Conservation (phyloP, 2,797 vertebrate genomes). For the Australoheros facetus region DNA sequence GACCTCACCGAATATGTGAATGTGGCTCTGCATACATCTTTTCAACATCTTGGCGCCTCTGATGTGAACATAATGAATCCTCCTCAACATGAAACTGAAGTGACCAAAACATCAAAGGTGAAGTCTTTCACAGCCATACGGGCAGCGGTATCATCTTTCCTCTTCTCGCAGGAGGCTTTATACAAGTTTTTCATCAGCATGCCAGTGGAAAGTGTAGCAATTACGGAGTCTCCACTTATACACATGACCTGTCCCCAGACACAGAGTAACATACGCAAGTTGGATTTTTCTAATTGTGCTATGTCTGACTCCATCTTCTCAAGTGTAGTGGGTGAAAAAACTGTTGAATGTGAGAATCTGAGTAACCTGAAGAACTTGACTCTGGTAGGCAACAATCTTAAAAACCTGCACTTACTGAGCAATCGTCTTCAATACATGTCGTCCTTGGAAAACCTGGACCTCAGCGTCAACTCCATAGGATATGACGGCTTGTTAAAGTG, state of each 20-base stretch:
- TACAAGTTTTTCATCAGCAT: conserved; percentile 85
- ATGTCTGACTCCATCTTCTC: conserved; percentile 86
- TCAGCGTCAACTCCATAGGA: conserved; percentile 84
- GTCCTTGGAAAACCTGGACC: conserved; percentile 82
- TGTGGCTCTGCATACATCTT: conserved; percentile 68
- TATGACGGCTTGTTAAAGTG: conserved; percentile 66
- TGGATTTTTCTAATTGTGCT: conserved; percentile 85
- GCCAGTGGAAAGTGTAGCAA: conserved; percentile 77
- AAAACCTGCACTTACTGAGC: conserved; percentile 77
- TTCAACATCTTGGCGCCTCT: conserved; percentile 60
- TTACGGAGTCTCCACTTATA: conserved; percentile 79
- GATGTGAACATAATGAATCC: neutral
- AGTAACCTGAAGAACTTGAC: conserved; percentile 72
- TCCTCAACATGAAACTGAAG: accelerated
- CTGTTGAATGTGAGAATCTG: conserved; percentile 78
- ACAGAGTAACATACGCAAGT: conserved; percentile 74
- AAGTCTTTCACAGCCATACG: conserved; percentile 69
- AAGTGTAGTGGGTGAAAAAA: neutral
- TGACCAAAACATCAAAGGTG: conserved; percentile 36
- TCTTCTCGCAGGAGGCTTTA: conserved; percentile 77
- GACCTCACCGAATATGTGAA: conserved; percentile 64
- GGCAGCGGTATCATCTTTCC: conserved; percentile 53
- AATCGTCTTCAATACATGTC: conserved; percentile 81
- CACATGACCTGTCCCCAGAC: conserved; percentile 87
- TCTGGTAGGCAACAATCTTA: conserved; percentile 83